These are phyloP conservation scores for Macrochelys suwanniensis DNA, from an alignment of 2,797 vertebrate species.

Conservation along the genomic window DNA sequence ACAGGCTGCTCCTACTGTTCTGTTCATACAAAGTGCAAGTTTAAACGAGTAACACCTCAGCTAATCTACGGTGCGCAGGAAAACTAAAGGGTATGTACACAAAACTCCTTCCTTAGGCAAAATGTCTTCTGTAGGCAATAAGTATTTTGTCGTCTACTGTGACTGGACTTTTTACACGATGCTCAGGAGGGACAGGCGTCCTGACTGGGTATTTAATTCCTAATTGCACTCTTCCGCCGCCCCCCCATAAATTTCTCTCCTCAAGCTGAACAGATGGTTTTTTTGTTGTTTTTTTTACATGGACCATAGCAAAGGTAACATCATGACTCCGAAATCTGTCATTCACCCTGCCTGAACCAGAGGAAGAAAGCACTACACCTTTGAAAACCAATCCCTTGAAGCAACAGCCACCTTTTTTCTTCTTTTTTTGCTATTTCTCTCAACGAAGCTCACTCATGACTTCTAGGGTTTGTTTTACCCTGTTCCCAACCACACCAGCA, in stretches of 20 bases:
- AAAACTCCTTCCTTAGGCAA: background rate
- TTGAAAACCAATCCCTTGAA: constrained; percentile 67
- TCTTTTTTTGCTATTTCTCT: background rate
- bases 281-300: background rate
- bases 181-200: background rate
- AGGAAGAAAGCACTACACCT: constrained; percentile 74
- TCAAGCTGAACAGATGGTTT: background rate
- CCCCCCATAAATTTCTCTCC: background rate
- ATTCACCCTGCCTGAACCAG: constrained; percentile 69
- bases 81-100: background rate
- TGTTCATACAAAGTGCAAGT: constrained; percentile 30
- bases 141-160: background rate
- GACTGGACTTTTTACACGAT: accelerated
- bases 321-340: constrained; percentile 15
- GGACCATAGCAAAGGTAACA: constrained; percentile 31
- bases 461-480: constrained; percentile 69
- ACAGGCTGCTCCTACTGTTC: background rate
- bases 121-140: background rate
- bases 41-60: background rate
- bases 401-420: constrained; percentile 13
- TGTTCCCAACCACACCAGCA: constrained; percentile 82
- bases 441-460: constrained; percentile 63
- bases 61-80: background rate
- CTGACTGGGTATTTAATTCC: background rate
- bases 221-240: background rate